A percentile compares a stretch with the other conserved stretches of the same genome.
Evolutionary conservation across 2,113 vertebrate genomes (phyloP).

Genomic region (Chloebia gouldiae): DNA sequence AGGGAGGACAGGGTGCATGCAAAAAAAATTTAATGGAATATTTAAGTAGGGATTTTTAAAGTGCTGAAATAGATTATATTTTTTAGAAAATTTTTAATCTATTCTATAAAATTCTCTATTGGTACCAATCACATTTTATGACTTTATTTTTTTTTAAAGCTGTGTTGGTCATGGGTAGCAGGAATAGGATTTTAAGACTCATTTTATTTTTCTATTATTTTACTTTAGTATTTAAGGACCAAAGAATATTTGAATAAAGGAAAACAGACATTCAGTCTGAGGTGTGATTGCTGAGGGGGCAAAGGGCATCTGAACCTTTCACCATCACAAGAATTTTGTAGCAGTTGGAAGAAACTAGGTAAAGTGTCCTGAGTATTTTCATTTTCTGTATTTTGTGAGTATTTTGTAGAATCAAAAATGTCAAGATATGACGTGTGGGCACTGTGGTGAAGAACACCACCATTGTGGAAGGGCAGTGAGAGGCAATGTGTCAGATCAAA

Average conservation of each 20-base stretch:
- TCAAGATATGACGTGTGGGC: neutral
- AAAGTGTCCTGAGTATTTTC: neutral
- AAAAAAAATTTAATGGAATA: conserved; percentile 2
- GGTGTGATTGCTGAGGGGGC: neutral
- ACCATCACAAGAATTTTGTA: neutral
- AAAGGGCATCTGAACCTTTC: neutral
- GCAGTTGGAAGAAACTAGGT: neutral
- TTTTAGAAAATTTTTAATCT: neutral
- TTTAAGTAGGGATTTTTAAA: neutral
- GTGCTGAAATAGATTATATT: neutral
- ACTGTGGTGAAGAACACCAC: neutral
- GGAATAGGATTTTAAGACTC: neutral
- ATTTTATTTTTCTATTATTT: neutral
- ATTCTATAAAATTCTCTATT: neutral
- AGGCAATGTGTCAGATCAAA: neutral
- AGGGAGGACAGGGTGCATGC: neutral
- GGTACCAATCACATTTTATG: neutral
- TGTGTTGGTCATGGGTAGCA: neutral
- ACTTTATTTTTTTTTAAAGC: neutral
- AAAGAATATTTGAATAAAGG: neutral
- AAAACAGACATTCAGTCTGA: neutral
- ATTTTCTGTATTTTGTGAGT: neutral
- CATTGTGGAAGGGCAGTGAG: neutral
- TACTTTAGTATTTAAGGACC: neutral
- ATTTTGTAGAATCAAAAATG: neutral